Conservation (phyloP, 2,888 invertebrate species). For the Dioctria rufipes region DNA sequence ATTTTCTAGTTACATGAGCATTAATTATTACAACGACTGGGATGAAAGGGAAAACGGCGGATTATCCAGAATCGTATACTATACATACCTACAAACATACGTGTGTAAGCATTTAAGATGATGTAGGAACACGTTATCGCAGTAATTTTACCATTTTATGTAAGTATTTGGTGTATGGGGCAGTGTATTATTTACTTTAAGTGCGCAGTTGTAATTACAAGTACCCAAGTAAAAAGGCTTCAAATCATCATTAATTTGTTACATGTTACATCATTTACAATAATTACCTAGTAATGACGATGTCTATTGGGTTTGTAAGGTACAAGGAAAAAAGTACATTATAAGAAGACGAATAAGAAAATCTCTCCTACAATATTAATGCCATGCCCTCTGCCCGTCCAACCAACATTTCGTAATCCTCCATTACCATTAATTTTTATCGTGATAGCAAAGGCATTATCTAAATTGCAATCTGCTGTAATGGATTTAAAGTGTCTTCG, state of each 20-base stretch:
- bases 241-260: no score
- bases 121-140: no score
- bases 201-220: no score
- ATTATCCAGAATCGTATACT: background rate
- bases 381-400: background rate
- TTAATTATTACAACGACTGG: conserved; percentile 24
- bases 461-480: conserved; percentile 49
- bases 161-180: no score
- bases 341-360: background rate
- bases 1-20: conserved; percentile 6
- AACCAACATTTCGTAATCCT: background rate
- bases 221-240: no score
- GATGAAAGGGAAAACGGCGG: conserved; percentile 24
- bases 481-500: conserved; percentile 51
- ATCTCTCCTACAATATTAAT: conserved; percentile 18
- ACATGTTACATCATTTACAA: no score
- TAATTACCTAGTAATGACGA: no score
- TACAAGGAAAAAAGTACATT: background rate
- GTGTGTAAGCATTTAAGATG: no score
- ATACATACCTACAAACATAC: no score
- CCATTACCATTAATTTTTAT: conserved; percentile 42
- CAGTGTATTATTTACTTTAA: no score
- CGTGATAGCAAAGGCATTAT: conserved; percentile 46
- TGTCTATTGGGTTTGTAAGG: background rate
- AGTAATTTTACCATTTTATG: no score